phyloP scores from a whole-genome alignment of 2,797 vertebrate species.

The Clarias fuscus region DNA sequence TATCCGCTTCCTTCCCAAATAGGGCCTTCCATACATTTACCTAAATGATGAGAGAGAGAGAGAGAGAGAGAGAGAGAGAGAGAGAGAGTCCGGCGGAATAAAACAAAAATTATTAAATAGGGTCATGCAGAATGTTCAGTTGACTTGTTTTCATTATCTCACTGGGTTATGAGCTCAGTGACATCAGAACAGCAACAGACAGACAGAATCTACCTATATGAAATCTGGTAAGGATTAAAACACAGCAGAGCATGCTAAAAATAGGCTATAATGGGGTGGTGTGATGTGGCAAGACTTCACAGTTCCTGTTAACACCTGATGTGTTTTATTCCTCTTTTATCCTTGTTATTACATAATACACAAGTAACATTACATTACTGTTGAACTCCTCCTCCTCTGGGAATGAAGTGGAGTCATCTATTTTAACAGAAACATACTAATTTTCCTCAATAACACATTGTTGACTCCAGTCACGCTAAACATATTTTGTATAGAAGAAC shows the following conservation, averaged over 20 bases:
- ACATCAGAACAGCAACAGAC: neutral
- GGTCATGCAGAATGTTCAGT: neutral
- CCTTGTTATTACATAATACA: neutral
- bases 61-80: neutral
- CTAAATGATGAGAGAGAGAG: constrained; percentile 49
- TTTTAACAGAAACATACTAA: neutral
- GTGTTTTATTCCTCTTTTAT: neutral
- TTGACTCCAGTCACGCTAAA: no score
- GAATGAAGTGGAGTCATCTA: neutral
- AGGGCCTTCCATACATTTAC: constrained; percentile 88
- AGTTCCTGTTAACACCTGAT: neutral
- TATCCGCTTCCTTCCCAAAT: constrained; percentile 93
- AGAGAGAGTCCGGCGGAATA: neutral
- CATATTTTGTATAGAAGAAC: neutral
- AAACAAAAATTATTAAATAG: neutral
- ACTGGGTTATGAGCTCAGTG: neutral
- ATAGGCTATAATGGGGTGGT: neutral
- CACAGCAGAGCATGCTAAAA: neutral
- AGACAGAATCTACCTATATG: neutral
- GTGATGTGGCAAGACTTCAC: neutral
- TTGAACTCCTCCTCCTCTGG: neutral
- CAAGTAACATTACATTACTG: neutral
- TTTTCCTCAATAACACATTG: neutral
- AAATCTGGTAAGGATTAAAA: neutral
- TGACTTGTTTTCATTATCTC: neutral